Base-by-base conservation (phyloP, 2,797 vertebrate genomes). In the Pseudochromis fuscus region DNA sequence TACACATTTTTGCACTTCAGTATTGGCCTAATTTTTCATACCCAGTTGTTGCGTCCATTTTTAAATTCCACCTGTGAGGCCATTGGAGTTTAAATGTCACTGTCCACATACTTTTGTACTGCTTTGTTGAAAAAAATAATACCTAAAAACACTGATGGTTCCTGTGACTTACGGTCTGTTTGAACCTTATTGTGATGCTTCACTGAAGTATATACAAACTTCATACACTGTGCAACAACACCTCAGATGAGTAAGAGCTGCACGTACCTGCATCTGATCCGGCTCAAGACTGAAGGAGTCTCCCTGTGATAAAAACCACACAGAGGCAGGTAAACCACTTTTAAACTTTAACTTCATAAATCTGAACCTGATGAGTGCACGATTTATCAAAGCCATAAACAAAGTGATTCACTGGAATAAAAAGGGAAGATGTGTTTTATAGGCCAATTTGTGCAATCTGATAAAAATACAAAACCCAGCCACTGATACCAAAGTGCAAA, bases 231-330 rank as follows among this genome's bases (percentile, higher is more conserved):
- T 42, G 7, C 18, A n/a, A 42, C 7, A 19, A 19, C 9, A 19
- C 4, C 3, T 16, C 15, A 40, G 31, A 12, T 12, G 11, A 37
- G 9, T 8, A 15, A 5, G 21, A 25, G 12, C 23, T 13, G 11
- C 23, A 49, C 77, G 10, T 95, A 98, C 98, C 96, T 98, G 98
- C 92, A 99, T 97, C 86, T 99, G 98, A 87, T 99, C 98, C 2
- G 97, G 97, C 72, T 98, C 94, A 82, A 98, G 71, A 12, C 89
- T 65, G 66, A 97, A 95, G 70, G 87, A 73, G 1, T 91, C 88
- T 7, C 95, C 96, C 98, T 99, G 94, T 72, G 93, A 82, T 6
- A 67, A 37, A 44, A 80, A 88, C 21, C 78, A 67, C 24, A 88
- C 3, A 2, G 69, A 21, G 27, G 52, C 24, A 40, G 1, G 0